Percentiles rank a stretch among this genome's conserved stretches.
phyloP scores from a whole-genome alignment of 2,113 vertebrate genomes.

The Reinhardtius hippoglossoides region DNA sequence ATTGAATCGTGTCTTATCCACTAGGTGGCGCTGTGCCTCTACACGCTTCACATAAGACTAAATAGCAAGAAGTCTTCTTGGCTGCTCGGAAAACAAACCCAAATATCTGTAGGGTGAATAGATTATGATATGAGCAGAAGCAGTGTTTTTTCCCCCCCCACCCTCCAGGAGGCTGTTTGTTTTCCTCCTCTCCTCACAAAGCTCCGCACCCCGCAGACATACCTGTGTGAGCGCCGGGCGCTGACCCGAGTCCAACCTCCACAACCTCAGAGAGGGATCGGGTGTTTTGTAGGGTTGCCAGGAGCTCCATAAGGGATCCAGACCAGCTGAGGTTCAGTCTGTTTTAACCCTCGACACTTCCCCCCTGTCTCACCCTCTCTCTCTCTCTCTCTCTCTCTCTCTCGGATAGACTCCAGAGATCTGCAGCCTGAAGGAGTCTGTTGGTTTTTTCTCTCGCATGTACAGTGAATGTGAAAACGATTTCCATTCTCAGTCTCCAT shows the following conservation, averaged over 20 bases:
- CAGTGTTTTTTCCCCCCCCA: conserved; percentile 1
- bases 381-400: conserved; percentile 2
- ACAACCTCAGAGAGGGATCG: conserved; percentile 61
- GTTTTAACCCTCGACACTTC: conserved; percentile 47
- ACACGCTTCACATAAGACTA: too few relatives aligned
- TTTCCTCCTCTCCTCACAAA: conserved; percentile 64
- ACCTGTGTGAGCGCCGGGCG: conserved; percentile 61
- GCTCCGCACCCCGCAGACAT: conserved; percentile 44
- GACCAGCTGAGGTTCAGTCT: conserved; percentile 74
- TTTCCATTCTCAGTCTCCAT: conserved; percentile 24
- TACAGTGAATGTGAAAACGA: conserved; percentile 44
- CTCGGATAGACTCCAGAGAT: conserved; percentile 60
- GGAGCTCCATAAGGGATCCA: conserved; percentile 61
- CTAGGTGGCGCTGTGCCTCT: conserved; percentile 76
- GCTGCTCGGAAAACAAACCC: conserved; percentile 64
- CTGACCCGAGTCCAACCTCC: conserved; percentile 70
- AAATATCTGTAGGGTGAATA: conserved; percentile 74
- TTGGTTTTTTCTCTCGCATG: conserved; percentile 55
- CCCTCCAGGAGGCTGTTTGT: conserved; percentile 61
- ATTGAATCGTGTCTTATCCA: conserved; percentile 39
- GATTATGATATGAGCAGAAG: conserved; percentile 58
- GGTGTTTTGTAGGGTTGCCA: conserved; percentile 64
- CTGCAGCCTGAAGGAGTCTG: conserved; percentile 74
- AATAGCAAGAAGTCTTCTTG: conserved; percentile 24
- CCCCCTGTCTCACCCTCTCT: not conserved